These are phyloP conservation scores for Ptychochromis oligacanthus DNA, from an alignment of 2,113 vertebrate genomes.

Conservation along the genomic window DNA sequence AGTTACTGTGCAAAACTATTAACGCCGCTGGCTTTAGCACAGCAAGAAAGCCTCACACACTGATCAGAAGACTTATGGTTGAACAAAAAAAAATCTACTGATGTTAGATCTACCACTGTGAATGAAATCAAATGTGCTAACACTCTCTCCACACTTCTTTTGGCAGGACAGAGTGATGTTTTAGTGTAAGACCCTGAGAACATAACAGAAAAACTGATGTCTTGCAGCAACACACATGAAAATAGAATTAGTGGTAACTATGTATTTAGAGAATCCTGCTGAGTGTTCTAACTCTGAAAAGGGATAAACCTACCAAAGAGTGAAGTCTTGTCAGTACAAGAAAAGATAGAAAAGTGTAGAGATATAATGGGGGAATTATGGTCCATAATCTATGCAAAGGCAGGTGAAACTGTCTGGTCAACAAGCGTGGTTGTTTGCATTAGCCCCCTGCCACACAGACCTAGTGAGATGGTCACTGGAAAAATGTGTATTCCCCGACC, in stretches of 20 bases:
- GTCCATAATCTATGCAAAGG: not conserved
- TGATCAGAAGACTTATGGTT: constrained; percentile 10
- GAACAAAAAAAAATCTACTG: constrained; percentile 16
- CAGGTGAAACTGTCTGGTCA: not conserved
- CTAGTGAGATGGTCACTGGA: too few relatives aligned
- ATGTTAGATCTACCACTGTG: constrained; percentile 34
- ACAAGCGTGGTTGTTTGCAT: not conserved
- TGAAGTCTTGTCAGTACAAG: not conserved
- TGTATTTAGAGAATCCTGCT: not conserved
- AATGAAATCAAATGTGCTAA: constrained; percentile 28
- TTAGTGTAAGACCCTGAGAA: constrained; percentile 4
- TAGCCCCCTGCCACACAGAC: not conserved
- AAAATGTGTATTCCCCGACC: not conserved
- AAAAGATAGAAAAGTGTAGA: not conserved
- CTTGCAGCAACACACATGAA: not conserved
- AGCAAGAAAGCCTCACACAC: not conserved
- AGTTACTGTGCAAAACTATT: constrained; percentile 1
- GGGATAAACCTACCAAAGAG: not conserved
- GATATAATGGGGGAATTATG: not conserved
- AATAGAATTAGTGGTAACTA: not conserved
- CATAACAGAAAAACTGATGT: constrained; percentile 8
- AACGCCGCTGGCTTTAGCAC: not conserved
- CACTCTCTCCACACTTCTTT: constrained; percentile 40
- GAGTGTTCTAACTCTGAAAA: not conserved
- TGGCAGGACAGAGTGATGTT: constrained; percentile 35